Evolutionary conservation across 2,888 invertebrate genomes (phyloP).

Genomic region (Phoenoteleia sp.): DNA sequence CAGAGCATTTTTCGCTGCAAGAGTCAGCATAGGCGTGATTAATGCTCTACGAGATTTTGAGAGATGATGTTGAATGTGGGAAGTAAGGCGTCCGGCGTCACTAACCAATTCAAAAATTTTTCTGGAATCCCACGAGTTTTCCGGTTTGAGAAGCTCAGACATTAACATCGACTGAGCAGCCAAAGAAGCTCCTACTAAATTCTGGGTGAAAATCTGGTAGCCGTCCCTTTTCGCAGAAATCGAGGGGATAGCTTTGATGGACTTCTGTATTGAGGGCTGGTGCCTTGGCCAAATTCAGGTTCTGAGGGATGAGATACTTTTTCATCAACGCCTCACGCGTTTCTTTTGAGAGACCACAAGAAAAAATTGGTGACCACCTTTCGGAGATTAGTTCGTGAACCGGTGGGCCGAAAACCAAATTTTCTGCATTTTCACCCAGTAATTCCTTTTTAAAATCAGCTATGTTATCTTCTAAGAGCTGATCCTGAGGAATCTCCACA

Average conservation of each 20-base stretch:
- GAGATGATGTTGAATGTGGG: constrained; percentile 33
- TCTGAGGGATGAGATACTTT: constrained; percentile 35
- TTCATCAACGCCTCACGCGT: constrained; percentile 33
- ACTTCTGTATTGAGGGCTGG: constrained; percentile 35
- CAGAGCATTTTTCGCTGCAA: constrained; percentile 30
- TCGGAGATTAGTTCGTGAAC: constrained; percentile 8
- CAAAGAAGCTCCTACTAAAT: constrained; percentile 12
- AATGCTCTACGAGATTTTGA: constrained; percentile 40
- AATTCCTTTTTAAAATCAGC: constrained; percentile 20
- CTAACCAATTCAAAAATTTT: constrained; percentile 49
- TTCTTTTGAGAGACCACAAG: constrained; percentile 18
- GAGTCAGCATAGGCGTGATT: constrained; percentile 42
- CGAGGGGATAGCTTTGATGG: not conserved
- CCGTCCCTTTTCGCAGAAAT: constrained; percentile 33
- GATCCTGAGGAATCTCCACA: too few species aligned
- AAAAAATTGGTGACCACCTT: constrained; percentile 26
- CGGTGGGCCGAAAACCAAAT: not conserved
- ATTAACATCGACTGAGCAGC: constrained; percentile 32
- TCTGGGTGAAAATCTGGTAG: constrained; percentile 34
- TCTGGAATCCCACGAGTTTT: constrained; percentile 40
- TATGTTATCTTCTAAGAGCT: not conserved
- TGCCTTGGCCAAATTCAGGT: constrained; percentile 21
- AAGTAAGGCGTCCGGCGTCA: constrained; percentile 20
- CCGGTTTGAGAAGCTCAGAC: constrained; percentile 44
- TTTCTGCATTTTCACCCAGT: not conserved